Conservation (phyloP, 2,113 vertebrate genomes). For the Peromyscus leucopus region DNA sequence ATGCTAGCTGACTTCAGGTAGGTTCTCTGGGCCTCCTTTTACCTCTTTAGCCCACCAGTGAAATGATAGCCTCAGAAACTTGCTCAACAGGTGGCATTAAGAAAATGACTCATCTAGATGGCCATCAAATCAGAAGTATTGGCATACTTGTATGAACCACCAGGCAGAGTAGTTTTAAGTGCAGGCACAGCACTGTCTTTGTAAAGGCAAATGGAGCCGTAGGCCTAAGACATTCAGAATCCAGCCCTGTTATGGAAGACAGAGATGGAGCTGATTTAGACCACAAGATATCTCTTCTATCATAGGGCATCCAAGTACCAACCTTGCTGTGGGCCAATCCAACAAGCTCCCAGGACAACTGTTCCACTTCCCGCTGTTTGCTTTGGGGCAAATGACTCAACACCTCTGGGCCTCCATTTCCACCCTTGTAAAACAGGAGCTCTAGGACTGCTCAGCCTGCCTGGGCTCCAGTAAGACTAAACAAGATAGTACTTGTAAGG, state of each 20-base stretch:
- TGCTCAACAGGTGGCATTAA: neutral
- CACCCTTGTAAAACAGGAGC: neutral
- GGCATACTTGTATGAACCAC: neutral
- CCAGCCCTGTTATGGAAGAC: neutral
- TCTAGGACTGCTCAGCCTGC: neutral
- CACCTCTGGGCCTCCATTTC: neutral
- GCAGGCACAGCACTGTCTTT: neutral
- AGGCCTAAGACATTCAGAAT: neutral
- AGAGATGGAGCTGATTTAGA: neutral
- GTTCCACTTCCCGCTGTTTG: neutral
- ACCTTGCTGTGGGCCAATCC: neutral
- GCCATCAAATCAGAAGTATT: neutral
- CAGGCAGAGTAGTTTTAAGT: conserved; percentile 16
- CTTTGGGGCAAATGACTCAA: conserved; percentile 9
- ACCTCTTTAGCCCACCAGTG: neutral
- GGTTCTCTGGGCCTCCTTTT: neutral
- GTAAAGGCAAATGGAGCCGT: conserved; percentile 8
- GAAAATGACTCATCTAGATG: neutral
- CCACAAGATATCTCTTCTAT: neutral
- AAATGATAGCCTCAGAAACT: neutral
- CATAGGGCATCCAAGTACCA: neutral
- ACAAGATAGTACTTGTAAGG: conserved; percentile 31
- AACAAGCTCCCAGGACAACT: neutral
- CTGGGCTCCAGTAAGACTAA: conserved; percentile 7
- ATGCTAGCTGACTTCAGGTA: neutral